phyloP scores from a whole-genome alignment of 1,140 invertebrate genomes.

The Gonatopus flavifemur region DNA sequence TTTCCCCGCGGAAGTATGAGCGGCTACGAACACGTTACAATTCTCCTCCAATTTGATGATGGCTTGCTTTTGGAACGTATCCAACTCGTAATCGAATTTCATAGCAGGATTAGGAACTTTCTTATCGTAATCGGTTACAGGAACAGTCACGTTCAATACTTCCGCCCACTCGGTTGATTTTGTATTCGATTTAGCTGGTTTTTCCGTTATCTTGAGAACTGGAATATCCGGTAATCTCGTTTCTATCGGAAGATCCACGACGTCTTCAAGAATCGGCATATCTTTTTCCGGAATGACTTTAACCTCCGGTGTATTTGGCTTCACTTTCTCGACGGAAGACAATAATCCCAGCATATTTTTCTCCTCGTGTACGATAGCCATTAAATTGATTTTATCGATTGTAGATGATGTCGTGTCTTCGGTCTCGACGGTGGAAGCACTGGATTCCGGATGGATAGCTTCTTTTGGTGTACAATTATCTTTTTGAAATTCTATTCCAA shows the following conservation, averaged over 20 bases:
- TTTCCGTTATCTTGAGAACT: slow-evolving; percentile 59
- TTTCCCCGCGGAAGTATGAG: slow-evolving; percentile 99
- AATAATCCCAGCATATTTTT: slow-evolving; percentile 28
- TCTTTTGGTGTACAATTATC: slow-evolving; percentile 55
- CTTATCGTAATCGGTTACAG: slow-evolving; percentile 81
- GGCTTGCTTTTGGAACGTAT: slow-evolving; percentile 96
- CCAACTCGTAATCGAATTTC: slow-evolving; percentile 90
- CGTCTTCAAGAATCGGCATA: slow-evolving; percentile 16
- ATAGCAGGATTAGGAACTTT: slow-evolving; percentile 84
- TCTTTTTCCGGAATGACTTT: slow-evolving; percentile 2
- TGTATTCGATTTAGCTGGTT: slow-evolving; percentile 28
- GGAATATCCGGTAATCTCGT: slow-evolving; percentile 52
- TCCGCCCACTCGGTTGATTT: slow-evolving; percentile 79
- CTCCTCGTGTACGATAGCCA: slow-evolving; percentile 42
- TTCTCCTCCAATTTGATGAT: slow-evolving; percentile 92
- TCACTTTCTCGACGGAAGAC: slow-evolving; percentile 13
- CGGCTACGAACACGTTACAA: slow-evolving; percentile 96
- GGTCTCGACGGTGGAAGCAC: not conserved
- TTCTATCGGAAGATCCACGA: slow-evolving; percentile 44
- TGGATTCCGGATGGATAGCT: not conserved
- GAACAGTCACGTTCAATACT: slow-evolving; percentile 76
- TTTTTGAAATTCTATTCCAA: slow-evolving; percentile 61
- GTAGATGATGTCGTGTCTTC: slow-evolving; percentile 7
- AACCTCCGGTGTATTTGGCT: slow-evolving; percentile 6
- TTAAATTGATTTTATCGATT: slow-evolving; percentile 42